Conservation (phyloP, 2,113 vertebrate genomes). For the Nycticebus coucang region DNA sequence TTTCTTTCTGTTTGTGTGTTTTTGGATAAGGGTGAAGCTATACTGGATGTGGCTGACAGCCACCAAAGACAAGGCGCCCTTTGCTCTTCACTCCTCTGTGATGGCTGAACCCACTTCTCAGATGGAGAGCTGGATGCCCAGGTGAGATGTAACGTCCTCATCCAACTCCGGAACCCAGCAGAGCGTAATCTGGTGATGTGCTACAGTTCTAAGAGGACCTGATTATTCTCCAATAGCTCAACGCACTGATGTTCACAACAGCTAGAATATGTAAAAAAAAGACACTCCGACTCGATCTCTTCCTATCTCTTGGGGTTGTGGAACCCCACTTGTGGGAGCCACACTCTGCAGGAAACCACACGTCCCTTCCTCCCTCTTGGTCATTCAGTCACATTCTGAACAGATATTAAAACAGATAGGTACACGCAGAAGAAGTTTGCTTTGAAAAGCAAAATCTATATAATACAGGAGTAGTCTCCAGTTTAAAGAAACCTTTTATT, state of each 20-base stretch:
- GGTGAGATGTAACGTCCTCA: rapidly evolving
- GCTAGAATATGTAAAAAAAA: background rate
- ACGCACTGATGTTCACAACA: background rate
- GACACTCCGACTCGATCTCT: background rate
- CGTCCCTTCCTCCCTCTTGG: background rate
- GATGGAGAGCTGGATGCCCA: background rate
- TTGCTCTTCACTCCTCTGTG: background rate
- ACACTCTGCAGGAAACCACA: background rate
- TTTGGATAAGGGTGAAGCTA: background rate
- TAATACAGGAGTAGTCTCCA: background rate
- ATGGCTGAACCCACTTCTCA: background rate
- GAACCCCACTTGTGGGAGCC: too few relatives aligned
- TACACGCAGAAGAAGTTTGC: background rate
- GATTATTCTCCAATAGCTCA: background rate
- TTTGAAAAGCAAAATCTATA: constrained; percentile 7
- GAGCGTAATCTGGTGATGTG: background rate
- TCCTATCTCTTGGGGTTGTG: background rate
- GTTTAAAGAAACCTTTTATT: background rate
- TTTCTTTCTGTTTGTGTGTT: background rate
- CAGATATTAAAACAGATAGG: background rate
- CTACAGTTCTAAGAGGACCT: background rate
- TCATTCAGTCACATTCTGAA: background rate
- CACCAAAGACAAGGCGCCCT: background rate
- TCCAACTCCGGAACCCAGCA: background rate
- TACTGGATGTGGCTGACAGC: background rate